Percentiles rank a stretch among this genome's conserved stretches.
Conservation (phyloP, 2,113 vertebrate species). For the Eudyptes chrysolophus region DNA sequence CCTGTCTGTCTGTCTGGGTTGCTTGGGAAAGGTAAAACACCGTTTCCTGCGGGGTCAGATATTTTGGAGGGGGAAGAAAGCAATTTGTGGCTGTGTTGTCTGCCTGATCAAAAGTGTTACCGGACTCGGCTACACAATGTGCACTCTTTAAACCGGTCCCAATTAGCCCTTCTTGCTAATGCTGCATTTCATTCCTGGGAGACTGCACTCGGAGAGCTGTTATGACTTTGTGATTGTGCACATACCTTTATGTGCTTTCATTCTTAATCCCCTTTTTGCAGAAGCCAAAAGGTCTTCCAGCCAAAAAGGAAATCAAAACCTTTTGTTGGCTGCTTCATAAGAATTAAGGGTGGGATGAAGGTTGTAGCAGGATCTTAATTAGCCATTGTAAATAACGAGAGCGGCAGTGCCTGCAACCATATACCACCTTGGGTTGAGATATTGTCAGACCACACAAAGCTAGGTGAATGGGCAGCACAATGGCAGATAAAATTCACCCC, state of each 20-base stretch:
- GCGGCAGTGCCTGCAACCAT: slow-evolving; percentile 71
- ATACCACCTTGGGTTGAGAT: slow-evolving; percentile 73
- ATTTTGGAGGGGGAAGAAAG: slow-evolving; percentile 67
- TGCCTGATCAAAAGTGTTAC: slow-evolving; percentile 73
- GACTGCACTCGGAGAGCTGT: slow-evolving; percentile 68
- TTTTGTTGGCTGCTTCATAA: slow-evolving; percentile 74
- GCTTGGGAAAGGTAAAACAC: slow-evolving; percentile 47
- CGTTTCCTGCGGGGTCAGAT: slow-evolving; percentile 37
- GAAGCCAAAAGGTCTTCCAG: slow-evolving; percentile 76
- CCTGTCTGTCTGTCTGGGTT: neutral
- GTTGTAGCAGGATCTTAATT: slow-evolving; percentile 76
- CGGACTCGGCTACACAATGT: slow-evolving; percentile 63
- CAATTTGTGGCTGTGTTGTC: slow-evolving; percentile 67
- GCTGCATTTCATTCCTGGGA: slow-evolving; percentile 68
- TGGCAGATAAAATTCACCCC: slow-evolving; percentile 56
- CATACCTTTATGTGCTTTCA: slow-evolving; percentile 75
- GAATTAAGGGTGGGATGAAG: slow-evolving; percentile 72
- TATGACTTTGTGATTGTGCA: slow-evolving; percentile 73
- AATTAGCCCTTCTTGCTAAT: slow-evolving; percentile 70
- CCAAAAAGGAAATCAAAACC: slow-evolving; percentile 77
- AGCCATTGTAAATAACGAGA: slow-evolving; percentile 75
- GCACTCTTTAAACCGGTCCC: slow-evolving; percentile 61
- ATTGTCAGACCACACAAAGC: slow-evolving; percentile 74
- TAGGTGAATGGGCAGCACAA: slow-evolving; percentile 71
- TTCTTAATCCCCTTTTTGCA: slow-evolving; percentile 73